Base-by-base conservation (phyloP, 2,888 invertebrate species). In the Cephus nigrinus region DNA sequence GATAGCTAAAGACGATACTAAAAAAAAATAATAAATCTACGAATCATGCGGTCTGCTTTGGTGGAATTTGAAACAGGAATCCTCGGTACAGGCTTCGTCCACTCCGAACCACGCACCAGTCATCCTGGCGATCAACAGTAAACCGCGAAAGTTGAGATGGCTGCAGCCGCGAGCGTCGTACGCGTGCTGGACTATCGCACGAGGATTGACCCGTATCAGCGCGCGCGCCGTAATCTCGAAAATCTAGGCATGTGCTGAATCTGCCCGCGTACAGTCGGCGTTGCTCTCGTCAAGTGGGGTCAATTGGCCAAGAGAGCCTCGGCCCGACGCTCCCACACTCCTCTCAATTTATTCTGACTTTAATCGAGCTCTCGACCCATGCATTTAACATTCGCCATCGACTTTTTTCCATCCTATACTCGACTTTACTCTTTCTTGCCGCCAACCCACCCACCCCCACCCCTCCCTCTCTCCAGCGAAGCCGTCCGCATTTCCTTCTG, bases 291-390 rank as follows among this genome's bases (percentile, higher is more conserved):
- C 86, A 89, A 89, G 88, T 89, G 89, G 84, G 89, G 89, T 89
- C 89, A 89, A 89, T 89, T 89, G 86, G 83, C 82, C 84, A 85
- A 82, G 87, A 84, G 83, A 83, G 86, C 82, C 85, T 78, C 85
- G 84, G 81, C 83, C 82, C 81, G 76, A 83, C 86, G 85, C 89
- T 88, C 88, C 88, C 88, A 89, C 89, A 88, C 89, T 88, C 84
- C 79, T 82, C 85, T 83, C 84, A 89, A 87, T 88, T 87, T 86
- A 85, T 78, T 69, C 76, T 75, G 40, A 40, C 40, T 40, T 40
- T 15, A 40, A 40, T 40, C 40, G 40, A 40, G 40, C 40, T 15
- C 40, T 15, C 40, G 40, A 40, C 15, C 40, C 40, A 40, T 40
- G 15, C 40, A 15, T 40, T 40, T 40, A 40, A 40, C 40, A 15